phyloP scores from a whole-genome alignment of 2,113 vertebrate genomes.

The Calypte anna region DNA sequence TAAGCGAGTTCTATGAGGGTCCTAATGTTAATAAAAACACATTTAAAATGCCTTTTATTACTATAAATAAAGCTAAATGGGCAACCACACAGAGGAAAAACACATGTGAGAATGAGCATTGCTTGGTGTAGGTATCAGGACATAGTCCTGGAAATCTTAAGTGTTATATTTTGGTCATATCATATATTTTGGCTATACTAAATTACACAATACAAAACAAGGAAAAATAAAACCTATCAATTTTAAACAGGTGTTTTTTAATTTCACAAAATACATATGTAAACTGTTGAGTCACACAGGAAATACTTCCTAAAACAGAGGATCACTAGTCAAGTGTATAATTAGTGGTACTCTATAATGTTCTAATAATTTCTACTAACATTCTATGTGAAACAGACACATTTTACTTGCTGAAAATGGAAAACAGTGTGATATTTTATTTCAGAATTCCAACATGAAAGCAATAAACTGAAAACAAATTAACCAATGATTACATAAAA shows the following conservation, averaged over 20 bases:
- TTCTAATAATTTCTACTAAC: background rate
- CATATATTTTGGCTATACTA: background rate
- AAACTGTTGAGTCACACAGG: background rate
- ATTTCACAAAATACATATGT: background rate
- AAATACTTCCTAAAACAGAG: background rate
- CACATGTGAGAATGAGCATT: background rate
- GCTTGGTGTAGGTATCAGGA: background rate
- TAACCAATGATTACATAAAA: background rate
- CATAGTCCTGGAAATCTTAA: background rate
- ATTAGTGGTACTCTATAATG: background rate
- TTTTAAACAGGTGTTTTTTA: background rate
- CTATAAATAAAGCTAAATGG: background rate
- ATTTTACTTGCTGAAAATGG: background rate
- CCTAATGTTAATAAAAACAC: background rate
- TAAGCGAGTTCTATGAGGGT: background rate
- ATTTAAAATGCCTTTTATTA: background rate
- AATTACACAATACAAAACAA: background rate
- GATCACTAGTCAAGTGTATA: background rate
- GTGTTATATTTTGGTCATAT: background rate
- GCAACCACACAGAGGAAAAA: background rate
- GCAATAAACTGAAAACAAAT: background rate
- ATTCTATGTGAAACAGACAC: background rate
- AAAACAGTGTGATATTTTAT: background rate
- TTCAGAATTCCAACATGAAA: background rate
- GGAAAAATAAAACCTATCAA: background rate